Percentiles rank a stretch among this genome's conserved stretches.
phyloP scores from a whole-genome alignment of 2,797 vertebrate genomes.

The Acanthurus tractus region DNA sequence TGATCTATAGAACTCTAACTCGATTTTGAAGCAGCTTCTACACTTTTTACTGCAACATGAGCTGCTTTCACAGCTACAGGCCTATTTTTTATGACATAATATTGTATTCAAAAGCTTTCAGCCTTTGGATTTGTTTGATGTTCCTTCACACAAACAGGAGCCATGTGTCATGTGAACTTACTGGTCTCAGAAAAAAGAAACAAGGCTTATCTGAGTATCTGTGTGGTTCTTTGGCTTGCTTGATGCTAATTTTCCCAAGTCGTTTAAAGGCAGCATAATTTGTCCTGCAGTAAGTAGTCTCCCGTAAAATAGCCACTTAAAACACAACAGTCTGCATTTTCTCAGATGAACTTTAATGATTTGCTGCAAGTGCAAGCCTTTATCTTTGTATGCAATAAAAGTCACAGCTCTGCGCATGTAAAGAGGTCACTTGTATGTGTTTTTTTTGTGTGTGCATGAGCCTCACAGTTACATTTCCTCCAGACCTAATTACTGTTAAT shows the following conservation, averaged over 20 bases:
- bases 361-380: background rate
- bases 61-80: slow-evolving; percentile 19
- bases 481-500: slow-evolving; percentile 64
- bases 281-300: background rate
- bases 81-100: slow-evolving; percentile 10
- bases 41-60: slow-evolving; percentile 7
- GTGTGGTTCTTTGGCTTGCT: slow-evolving; percentile 1
- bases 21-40: background rate
- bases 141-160: slow-evolving; percentile 8
- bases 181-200: slow-evolving; percentile 2
- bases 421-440: slow-evolving; percentile 40
- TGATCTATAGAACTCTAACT: slow-evolving; percentile 5
- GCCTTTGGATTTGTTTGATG: slow-evolving; percentile 19
- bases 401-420: slow-evolving; percentile 15
- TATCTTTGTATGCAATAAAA: slow-evolving; percentile 26
- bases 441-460: slow-evolving; percentile 15
- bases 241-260: slow-evolving; percentile 3
- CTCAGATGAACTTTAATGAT: slow-evolving; percentile 1
- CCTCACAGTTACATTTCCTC: slow-evolving; percentile 37
- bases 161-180: background rate
- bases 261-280: slow-evolving; percentile 18
- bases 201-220: background rate
- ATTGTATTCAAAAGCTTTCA: background rate
- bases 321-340: slow-evolving; percentile 3
- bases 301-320: background rate